phyloP scores from a whole-genome alignment of 2,797 vertebrate species.

The Myoxocephalus aenaeus region DNA sequence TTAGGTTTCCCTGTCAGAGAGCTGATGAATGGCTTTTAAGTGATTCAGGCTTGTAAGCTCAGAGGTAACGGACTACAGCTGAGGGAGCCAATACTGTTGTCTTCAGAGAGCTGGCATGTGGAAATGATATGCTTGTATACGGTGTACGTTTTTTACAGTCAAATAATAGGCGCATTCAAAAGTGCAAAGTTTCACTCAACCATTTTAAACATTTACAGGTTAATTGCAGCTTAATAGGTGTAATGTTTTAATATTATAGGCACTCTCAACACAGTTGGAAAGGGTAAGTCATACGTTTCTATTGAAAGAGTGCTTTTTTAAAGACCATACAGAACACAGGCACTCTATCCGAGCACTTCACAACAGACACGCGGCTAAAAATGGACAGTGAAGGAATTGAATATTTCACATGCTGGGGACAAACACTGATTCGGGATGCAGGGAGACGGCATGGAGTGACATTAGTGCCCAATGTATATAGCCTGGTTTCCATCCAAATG shows the following conservation, averaged over 20 bases:
- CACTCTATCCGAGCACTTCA: neutral
- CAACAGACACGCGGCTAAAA: neutral
- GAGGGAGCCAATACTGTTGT: conserved; percentile 64
- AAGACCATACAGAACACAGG: neutral
- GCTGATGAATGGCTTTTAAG: conserved; percentile 76
- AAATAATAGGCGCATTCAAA: neutral
- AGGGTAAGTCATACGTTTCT: neutral
- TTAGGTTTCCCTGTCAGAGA: conserved; percentile 65
- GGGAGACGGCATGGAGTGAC: too few relatives aligned
- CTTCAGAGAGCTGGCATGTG: conserved; percentile 58
- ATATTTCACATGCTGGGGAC: neutral
- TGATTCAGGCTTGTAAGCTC: conserved; percentile 70
- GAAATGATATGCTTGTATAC: conserved; percentile 44
- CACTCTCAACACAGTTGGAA: neutral
- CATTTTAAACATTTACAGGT: neutral
- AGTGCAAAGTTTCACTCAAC: neutral
- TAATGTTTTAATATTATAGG: neutral
- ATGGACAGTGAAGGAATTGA: neutral
- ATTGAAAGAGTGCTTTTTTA: neutral
- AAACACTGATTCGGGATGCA: neutral
- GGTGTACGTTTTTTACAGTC: neutral
- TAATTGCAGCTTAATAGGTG: neutral
- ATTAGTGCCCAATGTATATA: neutral
- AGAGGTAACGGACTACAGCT: conserved; percentile 76
- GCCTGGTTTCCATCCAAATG: neutral